Base-by-base conservation (phyloP, 1,140 invertebrate species). In the Drosophila rufa region DNA sequence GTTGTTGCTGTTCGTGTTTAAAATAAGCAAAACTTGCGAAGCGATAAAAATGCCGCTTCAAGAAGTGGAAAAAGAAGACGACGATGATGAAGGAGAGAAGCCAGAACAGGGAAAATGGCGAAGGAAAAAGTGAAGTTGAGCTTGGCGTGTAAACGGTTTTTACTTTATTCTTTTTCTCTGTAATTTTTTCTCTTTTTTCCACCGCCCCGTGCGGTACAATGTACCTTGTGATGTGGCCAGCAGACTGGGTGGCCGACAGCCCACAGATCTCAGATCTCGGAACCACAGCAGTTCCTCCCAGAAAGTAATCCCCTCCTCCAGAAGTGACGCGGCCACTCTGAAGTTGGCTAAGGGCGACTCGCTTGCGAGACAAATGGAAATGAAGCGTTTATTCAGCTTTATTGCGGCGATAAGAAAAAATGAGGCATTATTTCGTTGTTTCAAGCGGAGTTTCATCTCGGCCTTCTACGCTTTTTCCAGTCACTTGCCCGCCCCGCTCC, bases 341-440 rank as follows among this genome's bases (percentile, higher is more conserved):
- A 61, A 55, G 65, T 67, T 76, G 75, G 82, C 85, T 79, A 56
- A 79, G 82, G 89, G 82, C 82, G 85, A 81, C 74, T 91, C 77
- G 55, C 51, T 79, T 76, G 82, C 80, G 78, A 87, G 83, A 91
- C 82, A 92, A 92, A 92, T 87, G 82, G 79, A 91, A 90, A 92
- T 91, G 82, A 92, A 92, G 89, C 80, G 82, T 92, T 92, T 91
- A 91, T 92, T 77, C 89, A 91, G 84, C 82, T 89, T 92, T 92
- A 92, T 91, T 90, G 82, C 87, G 55, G 91, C 81, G 87, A 92
- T 92, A 92, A 92, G 89, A 83, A 81, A 82, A 91, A 92, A 91
- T 91, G 85, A 90, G 85, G 89, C 83, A 89, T 87, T 81, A 89
- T 91, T 91, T 91, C 76, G 87, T 87, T 86, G 87, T 91, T 83